phyloP scores from a whole-genome alignment of 2,888 invertebrate genomes.

The Melangyna quadrimaculata region DNA sequence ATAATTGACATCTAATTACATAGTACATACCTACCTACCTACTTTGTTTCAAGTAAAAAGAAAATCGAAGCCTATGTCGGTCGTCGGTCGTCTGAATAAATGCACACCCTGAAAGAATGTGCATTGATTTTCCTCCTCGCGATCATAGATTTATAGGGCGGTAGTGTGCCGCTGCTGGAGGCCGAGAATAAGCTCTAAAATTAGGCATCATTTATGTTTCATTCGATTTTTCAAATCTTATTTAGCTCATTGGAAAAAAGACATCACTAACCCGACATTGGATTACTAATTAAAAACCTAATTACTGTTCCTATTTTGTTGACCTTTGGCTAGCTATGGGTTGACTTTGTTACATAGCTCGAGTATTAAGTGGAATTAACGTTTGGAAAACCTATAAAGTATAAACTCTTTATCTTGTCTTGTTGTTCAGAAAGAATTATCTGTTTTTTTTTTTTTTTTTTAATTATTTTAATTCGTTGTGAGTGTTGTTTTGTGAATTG shows the following conservation, averaged over 20 bases:
- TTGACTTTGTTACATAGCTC: background rate
- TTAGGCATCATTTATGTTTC: background rate
- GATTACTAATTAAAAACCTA: background rate
- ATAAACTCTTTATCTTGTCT: background rate
- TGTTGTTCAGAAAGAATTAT: background rate
- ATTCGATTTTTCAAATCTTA: background rate
- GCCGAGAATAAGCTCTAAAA: background rate
- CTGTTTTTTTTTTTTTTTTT: background rate
- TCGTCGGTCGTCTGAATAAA: background rate
- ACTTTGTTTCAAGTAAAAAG: background rate
- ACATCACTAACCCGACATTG: background rate
- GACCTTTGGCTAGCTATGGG: conserved; percentile 2
- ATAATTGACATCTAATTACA: conserved; percentile 1
- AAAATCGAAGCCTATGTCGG: background rate
- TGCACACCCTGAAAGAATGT: background rate
- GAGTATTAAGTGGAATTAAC: background rate
- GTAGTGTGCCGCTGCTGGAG: background rate
- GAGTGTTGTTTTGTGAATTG: background rate
- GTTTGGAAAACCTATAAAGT: too few relatives aligned
- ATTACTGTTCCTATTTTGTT: background rate
- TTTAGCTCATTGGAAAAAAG: background rate
- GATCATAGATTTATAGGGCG: background rate
- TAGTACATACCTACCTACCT: background rate
- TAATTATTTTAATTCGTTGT: background rate
- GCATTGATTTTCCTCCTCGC: background rate